Percentiles rank a stretch among this genome's conserved stretches.
phyloP scores from a whole-genome alignment of 2,797 vertebrate species.

The Propithecus perrieri region DNA sequence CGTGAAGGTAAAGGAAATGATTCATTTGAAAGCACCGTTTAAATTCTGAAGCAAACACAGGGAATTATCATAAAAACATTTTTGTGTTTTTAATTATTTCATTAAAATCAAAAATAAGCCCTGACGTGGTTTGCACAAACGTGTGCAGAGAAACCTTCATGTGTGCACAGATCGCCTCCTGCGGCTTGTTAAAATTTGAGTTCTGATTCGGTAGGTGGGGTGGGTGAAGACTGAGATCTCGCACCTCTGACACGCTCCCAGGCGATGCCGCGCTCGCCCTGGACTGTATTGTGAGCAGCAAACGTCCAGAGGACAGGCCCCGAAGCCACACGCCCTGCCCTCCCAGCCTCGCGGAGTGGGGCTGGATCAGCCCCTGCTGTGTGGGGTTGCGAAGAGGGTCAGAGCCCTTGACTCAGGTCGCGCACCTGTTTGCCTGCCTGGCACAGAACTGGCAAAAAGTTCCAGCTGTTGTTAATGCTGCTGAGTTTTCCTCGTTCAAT shows the following conservation, averaged over 20 bases:
- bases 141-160: fast-evolving
- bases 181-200: fast-evolving
- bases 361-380: fast-evolving
- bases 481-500: neutral
- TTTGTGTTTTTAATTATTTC: too few relatives aligned
- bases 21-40: fast-evolving
- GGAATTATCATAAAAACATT: fast-evolving
- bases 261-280: fast-evolving
- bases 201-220: fast-evolving
- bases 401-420: fast-evolving
- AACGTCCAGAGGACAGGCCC: neutral
- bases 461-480: neutral
- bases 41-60: too few relatives aligned
- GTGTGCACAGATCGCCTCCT: neutral
- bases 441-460: fast-evolving
- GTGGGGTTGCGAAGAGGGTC: fast-evolving
- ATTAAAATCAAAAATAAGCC: neutral
- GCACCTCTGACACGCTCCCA: fast-evolving
- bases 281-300: fast-evolving
- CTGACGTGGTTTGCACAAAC: too few relatives aligned
- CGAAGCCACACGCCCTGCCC: fast-evolving
- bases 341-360: fast-evolving
- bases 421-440: fast-evolving
- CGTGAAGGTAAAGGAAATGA: neutral
- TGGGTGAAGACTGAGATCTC: fast-evolving